A percentile compares a stretch with the other conserved stretches of the same genome.
Evolutionary conservation across 2,797 vertebrate species (phyloP).

Genomic region (Myotis myotis): DNA sequence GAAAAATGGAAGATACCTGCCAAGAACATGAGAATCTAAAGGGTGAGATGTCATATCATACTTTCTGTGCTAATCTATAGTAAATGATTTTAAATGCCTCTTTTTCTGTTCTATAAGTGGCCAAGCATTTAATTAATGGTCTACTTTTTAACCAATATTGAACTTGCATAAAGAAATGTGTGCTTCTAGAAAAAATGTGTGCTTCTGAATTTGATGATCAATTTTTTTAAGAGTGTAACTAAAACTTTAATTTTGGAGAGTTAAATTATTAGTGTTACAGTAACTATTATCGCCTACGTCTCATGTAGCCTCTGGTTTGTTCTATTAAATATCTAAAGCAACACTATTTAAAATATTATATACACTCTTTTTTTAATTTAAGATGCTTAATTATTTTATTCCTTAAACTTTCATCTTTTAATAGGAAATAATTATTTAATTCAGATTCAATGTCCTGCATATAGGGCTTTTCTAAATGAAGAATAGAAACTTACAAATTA

Average conservation of each 20-base stretch:
- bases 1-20: neutral
- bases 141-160: neutral
- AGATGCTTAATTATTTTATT: neutral
- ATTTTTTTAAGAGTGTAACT: neutral
- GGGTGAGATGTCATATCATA: fast-evolving
- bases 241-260: neutral
- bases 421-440: neutral
- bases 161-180: neutral
- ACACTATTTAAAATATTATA: neutral
- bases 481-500: conserved; percentile 42
- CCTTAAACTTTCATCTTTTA: neutral
- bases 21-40: neutral
- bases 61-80: neutral
- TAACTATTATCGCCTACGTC: neutral
- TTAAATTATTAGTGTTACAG: neutral
- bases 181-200: neutral
- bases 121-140: neutral
- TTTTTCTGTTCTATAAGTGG: neutral
- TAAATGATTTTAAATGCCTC: neutral
- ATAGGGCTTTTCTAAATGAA: conserved; percentile 8
- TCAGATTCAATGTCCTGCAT: conserved; percentile 31
- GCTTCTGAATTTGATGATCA: neutral
- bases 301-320: neutral
- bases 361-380: neutral
- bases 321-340: neutral